Base-by-base conservation (phyloP, 2,797 vertebrate genomes). In the Heliangelus exortis region DNA sequence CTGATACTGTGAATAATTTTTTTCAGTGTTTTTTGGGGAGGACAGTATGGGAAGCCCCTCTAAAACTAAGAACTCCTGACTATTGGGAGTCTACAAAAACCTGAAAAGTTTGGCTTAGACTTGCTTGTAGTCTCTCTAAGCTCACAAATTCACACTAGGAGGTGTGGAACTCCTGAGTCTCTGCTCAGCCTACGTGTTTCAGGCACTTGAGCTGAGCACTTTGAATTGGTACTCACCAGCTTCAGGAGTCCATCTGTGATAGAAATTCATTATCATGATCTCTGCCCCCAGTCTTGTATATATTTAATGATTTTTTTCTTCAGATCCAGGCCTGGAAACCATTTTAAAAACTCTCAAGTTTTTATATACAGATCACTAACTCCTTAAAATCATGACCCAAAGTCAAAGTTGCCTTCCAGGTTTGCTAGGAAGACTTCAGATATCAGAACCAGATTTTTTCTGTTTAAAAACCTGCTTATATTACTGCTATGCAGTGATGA, bases 201-300 rank as follows among this genome's bases (percentile, higher is more conserved):
- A 45, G 41, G 54, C 31, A 53, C 39, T 20, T 4, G 3, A 55
- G 13, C 18, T 73, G 41, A 18, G 29, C 73, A 18, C 55, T 62
- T 15, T 71, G 19, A 62, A 41, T 34, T 39, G 25, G 6, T 29
- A 66, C 26, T 69, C 47, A 31, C 11, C 4, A 12, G 8, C 16
- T 90, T 74, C 48, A 43, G 25, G 53, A 58, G 21, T 53, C 53
- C 53, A 26, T 15, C 36, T 58, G 29, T 2, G 10, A 54, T n/a
- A 71, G 39, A 76, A 54, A 36, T 41, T 41, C 10, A n/a, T 26
- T 62, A 18, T 50, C 28, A 48, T 0, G 0, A 23, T 69, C 33
- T 78, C 53, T 74, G n/a, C 54, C 34, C 22, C 22, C 39, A 31
- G 21, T 72, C 25, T 34, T 63, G 25, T 50, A 3, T 19, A 54